Evolutionary conservation across 2,797 vertebrate species (phyloP).

Genomic region (Ataeniobius toweri): DNA sequence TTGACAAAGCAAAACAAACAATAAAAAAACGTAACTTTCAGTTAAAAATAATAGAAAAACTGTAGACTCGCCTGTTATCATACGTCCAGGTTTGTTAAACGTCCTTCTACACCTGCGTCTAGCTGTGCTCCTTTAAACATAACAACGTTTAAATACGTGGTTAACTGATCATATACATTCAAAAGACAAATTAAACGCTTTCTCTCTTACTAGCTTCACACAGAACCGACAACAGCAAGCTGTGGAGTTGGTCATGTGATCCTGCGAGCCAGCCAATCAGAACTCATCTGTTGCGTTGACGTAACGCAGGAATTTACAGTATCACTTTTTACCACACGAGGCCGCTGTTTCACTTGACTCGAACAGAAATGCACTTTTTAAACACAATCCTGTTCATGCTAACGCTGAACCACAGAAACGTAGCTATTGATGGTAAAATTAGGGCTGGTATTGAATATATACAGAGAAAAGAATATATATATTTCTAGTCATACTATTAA

Average conservation of each 20-base stretch:
- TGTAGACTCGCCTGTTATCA: conserved; percentile 20
- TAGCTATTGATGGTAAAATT: too few relatives aligned
- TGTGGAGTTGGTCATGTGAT: conserved; percentile 43
- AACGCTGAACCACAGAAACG: too few relatives aligned
- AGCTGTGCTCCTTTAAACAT: accelerated
- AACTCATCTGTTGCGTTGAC: conserved; percentile 2
- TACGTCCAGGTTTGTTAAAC: neutral
- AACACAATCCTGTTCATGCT: too few relatives aligned
- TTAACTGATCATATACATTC: neutral
- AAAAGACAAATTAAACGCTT: neutral
- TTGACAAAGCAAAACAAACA: conserved; percentile 43
- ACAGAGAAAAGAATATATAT: too few relatives aligned
- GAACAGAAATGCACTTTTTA: neutral
- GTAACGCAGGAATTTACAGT: neutral
- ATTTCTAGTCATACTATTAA: too few relatives aligned
- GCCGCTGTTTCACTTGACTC: neutral
- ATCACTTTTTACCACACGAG: neutral
- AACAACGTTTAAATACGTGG: accelerated
- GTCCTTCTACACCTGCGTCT: accelerated
- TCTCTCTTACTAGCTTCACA: neutral
- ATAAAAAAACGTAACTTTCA: neutral
- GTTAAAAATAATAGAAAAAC: accelerated
- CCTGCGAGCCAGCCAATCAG: conserved; percentile 26
- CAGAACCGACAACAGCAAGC: neutral
- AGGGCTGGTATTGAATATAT: neutral